Evolutionary conservation across 2,797 vertebrate genomes (phyloP), one percentile per base, ranked within the genome.

Genomic region (Cyprinella venusta): DNA sequence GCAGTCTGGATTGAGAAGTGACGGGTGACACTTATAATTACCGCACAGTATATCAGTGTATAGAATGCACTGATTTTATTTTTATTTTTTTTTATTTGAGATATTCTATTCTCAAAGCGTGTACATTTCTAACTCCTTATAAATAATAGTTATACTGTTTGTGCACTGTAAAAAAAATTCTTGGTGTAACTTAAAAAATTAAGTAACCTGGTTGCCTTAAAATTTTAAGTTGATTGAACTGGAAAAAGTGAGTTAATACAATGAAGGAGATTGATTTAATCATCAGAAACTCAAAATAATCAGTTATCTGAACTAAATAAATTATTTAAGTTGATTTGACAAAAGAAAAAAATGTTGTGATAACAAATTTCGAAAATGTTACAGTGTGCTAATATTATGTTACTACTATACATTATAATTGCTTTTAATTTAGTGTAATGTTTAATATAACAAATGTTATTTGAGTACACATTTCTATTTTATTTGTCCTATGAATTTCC

Each of bases 11-110:
- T 21, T 42, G 10, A 19, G 36, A 56, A 75, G 33, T 75, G 42
- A 56, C 18, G 8, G 33, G n/a, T 76, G 45, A 65, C 26, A 79
- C 26, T 26, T 65, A 16, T 38, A 76, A 76, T 74, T 52, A 19
- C 15, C 3, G 8, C 5, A 26, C 33, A 2, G 1, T 67, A 61
- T 26, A 61, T 5, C n/a, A 61, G 24, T 26, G 24, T 15, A 26
- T 61, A 61, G 24, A 61, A 61, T 8, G 7, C 21, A 38, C 15
- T 18, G 36, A 79, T 48, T 10, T 6, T 4, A 1, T 33, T 33
- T 33, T 2, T 3, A 2, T 45, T 30, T 6, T 59, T 19, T 12
- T 13, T 45, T 42, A 40, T 61, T 63, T 80, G 6, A 42, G 9
- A 56, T 45, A 59, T 61, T 40, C 8, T 61, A 45, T 71, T 71